Evolutionary conservation across 1,140 invertebrate species (phyloP).

Genomic region (Calephelis virginiensis): DNA sequence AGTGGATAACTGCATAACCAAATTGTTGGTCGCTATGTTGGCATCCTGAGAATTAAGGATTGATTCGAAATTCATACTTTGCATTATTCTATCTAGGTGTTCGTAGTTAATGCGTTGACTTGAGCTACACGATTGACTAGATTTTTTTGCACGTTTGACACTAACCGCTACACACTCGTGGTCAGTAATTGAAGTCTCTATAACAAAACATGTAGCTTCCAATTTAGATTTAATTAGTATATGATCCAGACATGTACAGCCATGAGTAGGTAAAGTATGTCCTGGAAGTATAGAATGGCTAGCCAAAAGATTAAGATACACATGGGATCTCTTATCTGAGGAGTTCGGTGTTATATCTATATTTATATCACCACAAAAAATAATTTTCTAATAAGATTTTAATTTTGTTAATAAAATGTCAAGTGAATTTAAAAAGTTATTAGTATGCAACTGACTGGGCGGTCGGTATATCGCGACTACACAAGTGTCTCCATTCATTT

Average conservation of each 20-base stretch:
- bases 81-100: not conserved
- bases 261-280: conserved; percentile 24
- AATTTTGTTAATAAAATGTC: conserved; percentile 12
- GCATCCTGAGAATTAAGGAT: not conserved
- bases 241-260: conserved; percentile 27
- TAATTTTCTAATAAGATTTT: conserved; percentile 24
- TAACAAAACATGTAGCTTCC: not conserved
- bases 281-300: conserved; percentile 23
- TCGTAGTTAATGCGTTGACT: not conserved
- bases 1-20: not conserved
- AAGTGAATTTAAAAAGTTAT: conserved; percentile 22
- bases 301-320: not conserved
- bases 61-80: not conserved
- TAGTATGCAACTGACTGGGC: conserved; percentile 10
- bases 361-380: conserved; percentile 31
- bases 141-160: not conserved
- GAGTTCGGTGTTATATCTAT: conserved; percentile 23
- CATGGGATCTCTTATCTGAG: not conserved
- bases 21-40: not conserved
- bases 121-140: too few relatives aligned
- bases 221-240: conserved; percentile 22
- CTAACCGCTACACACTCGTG: conserved; percentile 2
- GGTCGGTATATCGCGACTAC: conserved; percentile 26
- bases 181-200: conserved; percentile 17
- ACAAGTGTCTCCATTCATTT: conserved; percentile 15